phyloP scores from a whole-genome alignment of 2,797 vertebrate species.

The Sibirionetta formosa region DNA sequence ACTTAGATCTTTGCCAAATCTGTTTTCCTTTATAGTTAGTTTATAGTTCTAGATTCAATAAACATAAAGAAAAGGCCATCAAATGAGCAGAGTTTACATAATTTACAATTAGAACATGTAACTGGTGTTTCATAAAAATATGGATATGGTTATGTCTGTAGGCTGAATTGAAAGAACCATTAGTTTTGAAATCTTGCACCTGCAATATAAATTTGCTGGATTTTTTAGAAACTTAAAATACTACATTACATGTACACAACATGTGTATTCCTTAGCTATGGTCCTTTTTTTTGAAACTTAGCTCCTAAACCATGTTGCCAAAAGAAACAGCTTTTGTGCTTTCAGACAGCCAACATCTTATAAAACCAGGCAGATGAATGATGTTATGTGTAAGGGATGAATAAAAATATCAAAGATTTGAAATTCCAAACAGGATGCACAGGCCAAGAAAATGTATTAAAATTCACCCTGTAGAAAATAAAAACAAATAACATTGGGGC shows the following conservation, averaged over 20 bases:
- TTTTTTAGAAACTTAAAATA: constrained; percentile 61
- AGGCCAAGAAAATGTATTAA: constrained; percentile 35
- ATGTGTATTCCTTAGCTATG: constrained; percentile 4
- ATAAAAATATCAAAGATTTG: constrained; percentile 58
- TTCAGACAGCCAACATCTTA: constrained; percentile 56
- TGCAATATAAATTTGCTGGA: constrained; percentile 25
- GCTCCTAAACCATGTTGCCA: constrained; percentile 42
- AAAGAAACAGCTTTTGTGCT: constrained; percentile 67
- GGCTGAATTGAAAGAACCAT: constrained; percentile 32
- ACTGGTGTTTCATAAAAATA: constrained; percentile 52
- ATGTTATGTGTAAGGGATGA: constrained; percentile 57
- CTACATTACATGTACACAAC: constrained; percentile 19
- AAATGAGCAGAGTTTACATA: not conserved
- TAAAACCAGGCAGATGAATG: constrained; percentile 65
- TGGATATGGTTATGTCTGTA: not conserved
- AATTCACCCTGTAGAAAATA: constrained; percentile 44
- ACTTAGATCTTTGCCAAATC: constrained; percentile 48
- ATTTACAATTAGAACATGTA: constrained; percentile 63
- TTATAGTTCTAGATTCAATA: constrained; percentile 49
- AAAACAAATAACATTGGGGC: not conserved
- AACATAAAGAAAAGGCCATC: constrained; percentile 50
- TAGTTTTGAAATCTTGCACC: constrained; percentile 62
- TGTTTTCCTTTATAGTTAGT: constrained; percentile 59
- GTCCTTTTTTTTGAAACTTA: constrained; percentile 40
- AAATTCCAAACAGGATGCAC: constrained; percentile 34